These are phyloP conservation scores for Falcunculus frontatus DNA, from an alignment of 2,113 vertebrate species.

Conservation along the genomic window DNA sequence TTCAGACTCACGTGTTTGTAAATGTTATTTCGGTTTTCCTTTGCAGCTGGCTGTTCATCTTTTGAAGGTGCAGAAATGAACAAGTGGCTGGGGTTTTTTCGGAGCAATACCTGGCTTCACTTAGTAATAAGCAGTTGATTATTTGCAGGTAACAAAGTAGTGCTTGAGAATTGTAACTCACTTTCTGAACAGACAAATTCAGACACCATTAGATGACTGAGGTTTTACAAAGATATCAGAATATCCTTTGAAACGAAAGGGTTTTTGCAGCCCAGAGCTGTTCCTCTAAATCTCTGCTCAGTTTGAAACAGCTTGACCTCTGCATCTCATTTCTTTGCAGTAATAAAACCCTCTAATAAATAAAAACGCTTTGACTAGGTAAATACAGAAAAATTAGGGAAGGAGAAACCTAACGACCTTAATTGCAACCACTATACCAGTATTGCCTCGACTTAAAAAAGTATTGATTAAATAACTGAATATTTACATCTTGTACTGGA, in stretches of 20 bases:
- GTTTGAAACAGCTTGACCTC: not conserved
- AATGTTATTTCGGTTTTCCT: not conserved
- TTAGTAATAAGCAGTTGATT: not conserved
- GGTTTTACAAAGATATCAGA: not conserved
- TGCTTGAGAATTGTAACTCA: not conserved
- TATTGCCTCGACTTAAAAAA: not conserved
- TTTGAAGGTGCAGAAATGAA: not conserved
- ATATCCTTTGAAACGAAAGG: not conserved
- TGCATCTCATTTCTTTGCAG: not conserved
- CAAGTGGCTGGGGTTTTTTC: not conserved
- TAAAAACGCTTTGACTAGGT: not conserved
- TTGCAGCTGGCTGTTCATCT: not conserved
- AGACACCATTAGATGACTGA: not conserved
- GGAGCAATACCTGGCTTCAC: not conserved
- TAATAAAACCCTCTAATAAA: not conserved
- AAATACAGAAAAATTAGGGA: not conserved
- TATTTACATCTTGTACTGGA: conserved; percentile 39
- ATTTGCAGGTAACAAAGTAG: not conserved
- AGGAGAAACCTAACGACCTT: not conserved
- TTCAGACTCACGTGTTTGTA: not conserved
- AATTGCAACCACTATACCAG: not conserved
- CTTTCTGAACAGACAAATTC: not conserved
- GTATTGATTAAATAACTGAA: conserved; percentile 41
- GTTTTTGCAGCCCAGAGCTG: not conserved
- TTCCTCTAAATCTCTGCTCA: not conserved